These are phyloP conservation scores for Neopipo cinnamomea DNA, from an alignment of 2,113 vertebrate species.

Conservation along the genomic window DNA sequence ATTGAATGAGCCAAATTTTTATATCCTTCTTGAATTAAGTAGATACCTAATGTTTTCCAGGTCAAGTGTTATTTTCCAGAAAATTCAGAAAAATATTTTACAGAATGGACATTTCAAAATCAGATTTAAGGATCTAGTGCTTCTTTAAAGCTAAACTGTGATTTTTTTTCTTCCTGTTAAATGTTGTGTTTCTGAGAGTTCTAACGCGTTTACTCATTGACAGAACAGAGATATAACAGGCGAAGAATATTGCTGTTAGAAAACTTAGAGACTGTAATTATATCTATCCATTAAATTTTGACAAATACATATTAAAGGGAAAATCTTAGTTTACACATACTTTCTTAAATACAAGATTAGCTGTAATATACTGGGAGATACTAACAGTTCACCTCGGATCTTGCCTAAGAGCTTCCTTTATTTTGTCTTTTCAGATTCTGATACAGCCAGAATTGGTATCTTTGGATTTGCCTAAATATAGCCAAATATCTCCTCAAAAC, in stretches of 20 bases:
- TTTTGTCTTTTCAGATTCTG: neutral
- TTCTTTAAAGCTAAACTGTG: neutral
- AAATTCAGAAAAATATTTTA: neutral
- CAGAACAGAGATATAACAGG: neutral
- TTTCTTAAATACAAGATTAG: neutral
- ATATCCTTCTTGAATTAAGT: neutral
- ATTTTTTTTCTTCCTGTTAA: neutral
- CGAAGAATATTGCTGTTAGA: neutral
- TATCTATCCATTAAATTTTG: neutral
- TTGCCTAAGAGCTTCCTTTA: neutral
- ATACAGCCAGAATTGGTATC: neutral
- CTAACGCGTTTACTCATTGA: neutral
- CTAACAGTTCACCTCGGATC: neutral
- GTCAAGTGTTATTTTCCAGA: neutral
- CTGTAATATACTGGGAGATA: accelerated
- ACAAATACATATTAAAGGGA: neutral
- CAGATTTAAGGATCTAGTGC: neutral
- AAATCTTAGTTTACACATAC: neutral
- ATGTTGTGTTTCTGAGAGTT: neutral
- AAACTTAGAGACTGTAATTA: neutral
- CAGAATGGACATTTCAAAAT: neutral
- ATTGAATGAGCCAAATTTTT: neutral
- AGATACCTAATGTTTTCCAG: neutral
- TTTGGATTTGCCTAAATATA: neutral
- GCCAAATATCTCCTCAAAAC: neutral